Conservation (phyloP, 2,888 invertebrate genomes). For the Acanthopleura granulata region DNA sequence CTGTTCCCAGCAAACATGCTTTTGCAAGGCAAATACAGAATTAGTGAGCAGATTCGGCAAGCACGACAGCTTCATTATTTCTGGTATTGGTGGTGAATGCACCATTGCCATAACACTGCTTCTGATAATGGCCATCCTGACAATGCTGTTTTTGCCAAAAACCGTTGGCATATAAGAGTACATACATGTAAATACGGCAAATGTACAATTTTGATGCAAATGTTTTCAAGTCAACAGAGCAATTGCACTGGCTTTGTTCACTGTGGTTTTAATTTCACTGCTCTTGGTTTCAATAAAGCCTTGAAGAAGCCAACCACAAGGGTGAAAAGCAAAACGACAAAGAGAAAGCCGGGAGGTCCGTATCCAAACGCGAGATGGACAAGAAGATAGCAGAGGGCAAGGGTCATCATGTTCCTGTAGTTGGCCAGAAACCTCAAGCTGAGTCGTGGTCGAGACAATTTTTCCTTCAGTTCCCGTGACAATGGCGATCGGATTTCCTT, state of each 20-base stretch:
- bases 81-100: no score
- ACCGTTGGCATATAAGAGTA: no score
- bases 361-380: constrained; percentile 41
- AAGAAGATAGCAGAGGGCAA: constrained; percentile 71
- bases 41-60: no score
- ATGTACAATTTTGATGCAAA: no score
- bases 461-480: constrained; percentile 29
- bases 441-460: constrained; percentile 49
- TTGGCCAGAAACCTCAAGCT: constrained; percentile 76
- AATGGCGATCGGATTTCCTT: constrained; percentile 54
- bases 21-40: no score
- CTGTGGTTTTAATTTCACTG: constrained; percentile 5
- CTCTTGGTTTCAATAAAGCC: constrained; percentile 24
- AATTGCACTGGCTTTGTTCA: neutral
- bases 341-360: constrained; percentile 45
- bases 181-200: no score
- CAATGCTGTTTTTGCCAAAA: no score
- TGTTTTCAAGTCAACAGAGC: neutral
- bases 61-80: no score
- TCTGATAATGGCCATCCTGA: no score
- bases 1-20: no score
- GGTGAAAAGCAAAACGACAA: constrained; percentile 38
- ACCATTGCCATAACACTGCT: no score
- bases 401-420: constrained; percentile 75
- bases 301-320: constrained; percentile 44